A percentile compares a stretch with the other conserved stretches of the same genome.
These are phyloP conservation scores for Agelas oroides DNA, from an alignment of 37 sponge, comb jelly and placozoan species.

Conservation along the genomic window DNA sequence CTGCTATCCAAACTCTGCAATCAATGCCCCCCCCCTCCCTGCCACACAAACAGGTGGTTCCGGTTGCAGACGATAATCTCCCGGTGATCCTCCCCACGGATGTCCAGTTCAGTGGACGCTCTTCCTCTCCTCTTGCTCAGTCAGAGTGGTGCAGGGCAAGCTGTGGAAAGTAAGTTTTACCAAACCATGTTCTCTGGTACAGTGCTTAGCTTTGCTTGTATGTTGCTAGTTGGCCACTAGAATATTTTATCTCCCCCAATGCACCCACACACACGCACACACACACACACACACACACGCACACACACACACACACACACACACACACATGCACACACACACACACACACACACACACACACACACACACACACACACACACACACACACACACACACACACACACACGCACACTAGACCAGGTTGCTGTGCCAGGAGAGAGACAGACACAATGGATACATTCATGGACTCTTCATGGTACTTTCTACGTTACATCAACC, in stretches of 20 bases:
- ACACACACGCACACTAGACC: constrained; percentile 42
- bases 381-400: too few relatives aligned
- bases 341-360: too few relatives aligned
- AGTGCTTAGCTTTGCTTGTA: background rate
- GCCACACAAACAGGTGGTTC: constrained; percentile 44
- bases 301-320: constrained; percentile 19
- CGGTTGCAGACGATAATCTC: constrained; percentile 65
- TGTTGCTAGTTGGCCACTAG: background rate
- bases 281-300: constrained; percentile 13
- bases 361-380: too few relatives aligned
- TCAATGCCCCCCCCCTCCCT: too few relatives aligned
- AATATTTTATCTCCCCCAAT: background rate
- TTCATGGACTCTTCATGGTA: constrained; percentile 94
- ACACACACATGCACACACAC: constrained; percentile 6
- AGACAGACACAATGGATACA: constrained; percentile 92
- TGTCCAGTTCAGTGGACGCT: constrained; percentile 56
- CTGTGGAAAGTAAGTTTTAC: constrained; percentile 41
- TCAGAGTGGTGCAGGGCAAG: constrained; percentile 18
- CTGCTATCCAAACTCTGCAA: too few relatives aligned
- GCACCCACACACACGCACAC: background rate
- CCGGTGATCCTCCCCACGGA: constrained; percentile 75
- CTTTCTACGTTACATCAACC: constrained; percentile 79
- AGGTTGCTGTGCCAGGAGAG: constrained; percentile 57
- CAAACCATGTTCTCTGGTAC: too few relatives aligned
- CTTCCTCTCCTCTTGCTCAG: constrained; percentile 50